These are phyloP conservation scores for Microhierax caerulescens DNA, from an alignment of 2,797 vertebrate genomes.

Conservation along the genomic window DNA sequence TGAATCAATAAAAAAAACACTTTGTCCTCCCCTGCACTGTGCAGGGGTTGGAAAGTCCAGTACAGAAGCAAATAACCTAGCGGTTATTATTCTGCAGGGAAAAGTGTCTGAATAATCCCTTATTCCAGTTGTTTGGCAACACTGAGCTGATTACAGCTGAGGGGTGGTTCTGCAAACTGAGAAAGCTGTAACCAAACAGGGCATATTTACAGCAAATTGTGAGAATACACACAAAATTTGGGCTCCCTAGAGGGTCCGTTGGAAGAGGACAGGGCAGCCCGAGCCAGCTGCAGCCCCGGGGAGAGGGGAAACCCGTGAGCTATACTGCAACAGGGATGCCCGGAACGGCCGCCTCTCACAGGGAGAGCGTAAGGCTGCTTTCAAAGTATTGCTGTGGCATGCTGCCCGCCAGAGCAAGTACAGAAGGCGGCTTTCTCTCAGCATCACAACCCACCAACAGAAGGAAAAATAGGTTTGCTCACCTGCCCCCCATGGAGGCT, in stretches of 20 bases:
- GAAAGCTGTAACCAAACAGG: background rate
- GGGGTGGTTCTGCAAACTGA: background rate
- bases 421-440: background rate
- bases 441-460: background rate
- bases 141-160: background rate
- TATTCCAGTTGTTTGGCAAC: slow-evolving; percentile 30
- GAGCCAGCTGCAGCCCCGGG: background rate
- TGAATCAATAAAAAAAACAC: slow-evolving; percentile 1
- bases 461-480: slow-evolving; percentile 3
- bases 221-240: background rate
- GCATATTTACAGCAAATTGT: background rate
- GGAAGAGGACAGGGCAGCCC: background rate
- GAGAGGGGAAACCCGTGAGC: background rate
- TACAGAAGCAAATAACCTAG: slow-evolving; percentile 17
- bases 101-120: background rate
- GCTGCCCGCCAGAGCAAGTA: background rate
- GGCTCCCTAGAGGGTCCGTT: background rate
- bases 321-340: background rate
- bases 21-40: background rate
- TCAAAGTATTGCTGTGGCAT: background rate
- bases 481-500: background rate
- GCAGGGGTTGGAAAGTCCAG: slow-evolving; percentile 10
- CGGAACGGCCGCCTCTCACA: rapidly evolving
- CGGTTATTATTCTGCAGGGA: slow-evolving; percentile 27
- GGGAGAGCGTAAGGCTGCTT: background rate